phyloP scores from a whole-genome alignment of 2,113 vertebrate species.

The Leucosticte australis region DNA sequence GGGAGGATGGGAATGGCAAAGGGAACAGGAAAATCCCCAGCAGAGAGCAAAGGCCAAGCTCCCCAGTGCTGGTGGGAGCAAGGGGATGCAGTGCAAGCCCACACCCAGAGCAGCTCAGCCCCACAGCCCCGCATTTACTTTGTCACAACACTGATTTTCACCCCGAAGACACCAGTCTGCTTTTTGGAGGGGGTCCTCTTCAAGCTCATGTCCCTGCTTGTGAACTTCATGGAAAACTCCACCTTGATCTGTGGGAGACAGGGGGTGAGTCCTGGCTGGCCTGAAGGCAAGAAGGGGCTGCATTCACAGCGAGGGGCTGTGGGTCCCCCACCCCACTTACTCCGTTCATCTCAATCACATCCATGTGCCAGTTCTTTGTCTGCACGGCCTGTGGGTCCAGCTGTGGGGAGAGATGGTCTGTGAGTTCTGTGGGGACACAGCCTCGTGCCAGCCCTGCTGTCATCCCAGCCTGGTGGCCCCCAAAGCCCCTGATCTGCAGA shows the following conservation, averaged over 20 bases:
- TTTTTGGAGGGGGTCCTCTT: slow-evolving; percentile 98
- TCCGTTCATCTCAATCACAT: slow-evolving; percentile 99
- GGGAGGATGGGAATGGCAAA: background rate
- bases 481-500: background rate
- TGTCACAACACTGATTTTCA: slow-evolving; percentile 97
- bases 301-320: background rate
- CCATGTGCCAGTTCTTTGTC: slow-evolving; percentile 98
- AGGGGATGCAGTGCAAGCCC: background rate
- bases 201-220: slow-evolving; percentile 94
- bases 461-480: background rate
- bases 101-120: background rate
- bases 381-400: slow-evolving; percentile 94
- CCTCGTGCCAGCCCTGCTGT: background rate
- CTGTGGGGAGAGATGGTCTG: slow-evolving; percentile 64
- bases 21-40: background rate
- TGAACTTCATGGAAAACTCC: slow-evolving; percentile 99
- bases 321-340: slow-evolving; percentile 64
- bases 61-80: background rate
- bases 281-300: background rate
- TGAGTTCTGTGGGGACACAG: background rate
- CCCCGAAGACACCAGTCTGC: slow-evolving; percentile 96
- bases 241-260: slow-evolving; percentile 88
- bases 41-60: background rate
- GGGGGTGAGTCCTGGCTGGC: background rate
- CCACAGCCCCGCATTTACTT: slow-evolving; percentile 75